A percentile compares a stretch with the other conserved stretches of the same genome.
Conservation (phyloP, 2,113 vertebrate species). For the Ciconia stormi region DNA sequence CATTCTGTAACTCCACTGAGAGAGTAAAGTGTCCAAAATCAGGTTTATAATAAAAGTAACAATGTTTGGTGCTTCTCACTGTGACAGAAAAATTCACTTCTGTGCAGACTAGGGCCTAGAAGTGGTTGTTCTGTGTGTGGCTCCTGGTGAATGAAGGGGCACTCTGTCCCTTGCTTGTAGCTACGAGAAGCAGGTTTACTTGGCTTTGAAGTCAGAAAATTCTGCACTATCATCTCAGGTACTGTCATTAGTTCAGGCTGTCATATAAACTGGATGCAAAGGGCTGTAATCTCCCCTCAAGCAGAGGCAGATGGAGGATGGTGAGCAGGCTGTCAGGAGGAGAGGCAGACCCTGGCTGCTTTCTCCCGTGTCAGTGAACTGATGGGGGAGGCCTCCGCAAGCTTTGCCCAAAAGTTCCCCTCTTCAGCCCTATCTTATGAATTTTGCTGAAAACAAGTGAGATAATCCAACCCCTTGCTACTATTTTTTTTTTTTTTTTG, state of each 20-base stretch:
- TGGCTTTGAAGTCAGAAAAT: neutral
- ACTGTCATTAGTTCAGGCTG: neutral
- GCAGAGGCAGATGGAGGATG: neutral
- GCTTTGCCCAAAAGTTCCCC: neutral
- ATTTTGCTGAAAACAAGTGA: neutral
- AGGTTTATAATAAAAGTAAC: neutral
- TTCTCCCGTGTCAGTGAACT: neutral
- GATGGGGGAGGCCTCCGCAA: neutral
- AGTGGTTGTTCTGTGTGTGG: neutral
- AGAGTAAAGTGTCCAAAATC: neutral
- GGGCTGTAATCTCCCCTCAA: neutral
- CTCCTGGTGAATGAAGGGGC: neutral
- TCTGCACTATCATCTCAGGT: neutral
- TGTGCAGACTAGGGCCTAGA: neutral
- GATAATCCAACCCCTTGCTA: neutral
- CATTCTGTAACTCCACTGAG: neutral
- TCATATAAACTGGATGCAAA: neutral
- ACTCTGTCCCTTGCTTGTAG: neutral
- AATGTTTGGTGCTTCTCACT: neutral
- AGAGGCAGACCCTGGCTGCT: neutral
- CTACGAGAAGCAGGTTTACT: neutral
- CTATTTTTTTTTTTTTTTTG: neutral
- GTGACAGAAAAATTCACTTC: neutral
- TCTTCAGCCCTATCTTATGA: neutral
- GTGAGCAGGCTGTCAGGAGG: neutral